Evolutionary conservation across 2,888 invertebrate species (phyloP), one percentile per base, ranked within the genome.

Genomic region (Chymomyza amoena): DNA sequence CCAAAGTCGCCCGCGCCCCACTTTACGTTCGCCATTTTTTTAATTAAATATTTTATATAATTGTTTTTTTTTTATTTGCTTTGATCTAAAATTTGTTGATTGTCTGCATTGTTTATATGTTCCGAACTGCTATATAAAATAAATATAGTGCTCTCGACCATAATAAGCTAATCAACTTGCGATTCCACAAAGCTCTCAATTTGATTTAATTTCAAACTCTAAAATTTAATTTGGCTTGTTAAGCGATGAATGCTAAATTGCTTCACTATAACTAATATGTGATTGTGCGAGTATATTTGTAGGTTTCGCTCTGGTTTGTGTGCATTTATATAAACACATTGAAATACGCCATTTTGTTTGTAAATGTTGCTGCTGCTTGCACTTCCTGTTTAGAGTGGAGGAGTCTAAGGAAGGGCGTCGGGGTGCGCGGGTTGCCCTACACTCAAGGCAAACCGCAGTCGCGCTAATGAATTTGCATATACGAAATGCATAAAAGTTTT

Each of bases 381-480:
- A 45, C 39, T 45, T 45, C 39, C 39, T 45, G 39, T 2, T 13
- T 6, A 45, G 39, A 6, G 39, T 45, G n/a, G n/a, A 45, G 39
- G 13, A 45, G 39, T 45, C 39, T 32, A 32, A 60, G 60, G 60
- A 13, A 36, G 60, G 6, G 16, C 2, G 52, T 13, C 13, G 16
- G 45, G 4, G 16, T 18, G 4, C 7, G 9, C 9, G 16, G 61
- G 6, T 20, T 7, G 61, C 6, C 6, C 13, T 0, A 18, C 16
- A 15, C 16, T n/a, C 52, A n/a, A 54, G 16, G 13, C 50, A 20
- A 32, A 6, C 51, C 18, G 50, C 45, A 62, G 51, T 20, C 20
- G 65, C 70, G 73, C 70, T 79, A 81, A 85, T 85, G 81, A 84
- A 81, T 81, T 81, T 73, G 74, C 71, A 72, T 67, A 64, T 51